These are phyloP conservation scores for Stegana nigrithorax DNA, from an alignment of 2,888 invertebrate species.

Conservation along the genomic window DNA sequence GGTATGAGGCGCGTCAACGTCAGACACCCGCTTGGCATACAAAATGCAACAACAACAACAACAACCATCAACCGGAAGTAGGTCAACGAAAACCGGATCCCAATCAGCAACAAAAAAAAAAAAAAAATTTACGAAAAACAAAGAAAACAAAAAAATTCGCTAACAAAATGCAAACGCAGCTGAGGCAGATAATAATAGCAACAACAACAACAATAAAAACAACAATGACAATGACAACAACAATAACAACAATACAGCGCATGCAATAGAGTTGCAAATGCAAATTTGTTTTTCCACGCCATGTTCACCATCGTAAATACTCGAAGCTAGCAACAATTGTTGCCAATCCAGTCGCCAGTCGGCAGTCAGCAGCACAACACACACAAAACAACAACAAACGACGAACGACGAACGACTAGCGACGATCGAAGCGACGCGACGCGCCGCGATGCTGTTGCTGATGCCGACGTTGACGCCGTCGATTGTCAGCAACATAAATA, in stretches of 20 bases:
- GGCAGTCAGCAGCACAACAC: neutral
- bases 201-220: conserved; percentile 13
- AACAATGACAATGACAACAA: conserved; percentile 1
- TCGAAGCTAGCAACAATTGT: conserved; percentile 14
- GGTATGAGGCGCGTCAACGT: conserved; percentile 43
- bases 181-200: conserved; percentile 40
- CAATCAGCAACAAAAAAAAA: conserved; percentile 29
- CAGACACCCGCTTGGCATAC: conserved; percentile 42
- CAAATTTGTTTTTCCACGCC: conserved; percentile 40
- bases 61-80: conserved; percentile 56
- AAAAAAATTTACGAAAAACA: conserved; percentile 14
- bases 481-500: conserved; percentile 55
- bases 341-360: conserved; percentile 9
- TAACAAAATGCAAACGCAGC: conserved; percentile 46
- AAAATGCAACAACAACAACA: conserved; percentile 33
- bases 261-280: conserved; percentile 59
- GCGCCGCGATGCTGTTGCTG: no score
- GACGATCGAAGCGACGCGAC: no score
- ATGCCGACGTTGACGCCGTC: neutral
- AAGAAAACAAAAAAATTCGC: conserved; percentile 16
- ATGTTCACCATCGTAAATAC: no score
- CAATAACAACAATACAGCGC: no score
- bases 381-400: neutral
- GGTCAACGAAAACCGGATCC: conserved; percentile 65
- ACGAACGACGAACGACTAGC: neutral